phyloP scores from a whole-genome alignment of 2,888 invertebrate genomes.

The Ptilodon capucinus region DNA sequence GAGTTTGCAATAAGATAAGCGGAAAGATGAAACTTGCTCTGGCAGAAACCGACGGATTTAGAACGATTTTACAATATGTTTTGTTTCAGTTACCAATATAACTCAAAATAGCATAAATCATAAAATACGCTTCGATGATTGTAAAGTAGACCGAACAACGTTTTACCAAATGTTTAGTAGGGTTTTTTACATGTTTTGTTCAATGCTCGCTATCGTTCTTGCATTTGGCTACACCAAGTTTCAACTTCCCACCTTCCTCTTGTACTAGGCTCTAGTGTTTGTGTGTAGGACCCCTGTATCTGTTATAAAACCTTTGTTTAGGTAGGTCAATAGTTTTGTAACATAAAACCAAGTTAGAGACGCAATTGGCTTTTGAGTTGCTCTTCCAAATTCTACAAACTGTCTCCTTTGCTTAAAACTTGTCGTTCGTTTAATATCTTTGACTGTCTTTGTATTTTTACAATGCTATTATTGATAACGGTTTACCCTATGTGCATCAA shows the following conservation, averaged over 20 bases:
- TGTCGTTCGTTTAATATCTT: slow-evolving; percentile 3
- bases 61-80: no score
- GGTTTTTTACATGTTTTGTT: background rate
- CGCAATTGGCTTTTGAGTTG: slow-evolving; percentile 38
- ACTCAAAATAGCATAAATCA: no score
- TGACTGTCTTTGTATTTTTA: slow-evolving; percentile 12
- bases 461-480: no score
- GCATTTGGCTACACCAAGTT: background rate
- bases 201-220: no score
- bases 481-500: no score
- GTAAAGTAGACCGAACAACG: no score
- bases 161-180: no score
- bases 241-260: background rate
- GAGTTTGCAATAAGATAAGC: slow-evolving; percentile 4
- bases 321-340: slow-evolving; percentile 19
- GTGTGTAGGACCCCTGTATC: background rate
- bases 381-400: slow-evolving; percentile 30
- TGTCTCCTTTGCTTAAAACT: slow-evolving; percentile 32
- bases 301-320: slow-evolving; percentile 1
- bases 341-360: slow-evolving; percentile 8
- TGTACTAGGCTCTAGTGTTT: background rate
- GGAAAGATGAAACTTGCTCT: slow-evolving; percentile 18
- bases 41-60: background rate
- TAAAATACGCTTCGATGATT: no score
- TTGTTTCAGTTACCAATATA: no score